Evolutionary conservation across 2,113 vertebrate species (phyloP).

Genomic region (Tapirus terrestris): DNA sequence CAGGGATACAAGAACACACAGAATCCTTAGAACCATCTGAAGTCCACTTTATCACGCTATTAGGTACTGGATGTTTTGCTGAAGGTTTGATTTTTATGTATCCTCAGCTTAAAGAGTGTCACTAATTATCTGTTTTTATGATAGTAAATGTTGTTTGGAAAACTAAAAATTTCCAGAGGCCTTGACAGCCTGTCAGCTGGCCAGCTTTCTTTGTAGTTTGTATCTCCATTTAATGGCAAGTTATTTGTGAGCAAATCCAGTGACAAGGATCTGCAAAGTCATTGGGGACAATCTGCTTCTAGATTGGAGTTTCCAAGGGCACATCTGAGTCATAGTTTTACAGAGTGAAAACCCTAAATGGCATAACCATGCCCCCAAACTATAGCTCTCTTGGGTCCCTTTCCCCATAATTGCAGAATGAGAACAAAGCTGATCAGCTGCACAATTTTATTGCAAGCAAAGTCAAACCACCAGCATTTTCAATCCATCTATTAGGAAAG

Average conservation of each 20-base stretch:
- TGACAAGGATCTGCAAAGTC: constrained; percentile 30
- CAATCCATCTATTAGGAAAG: constrained; percentile 75
- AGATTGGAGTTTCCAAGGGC: not conserved
- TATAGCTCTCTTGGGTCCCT: not conserved
- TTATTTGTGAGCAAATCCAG: constrained; percentile 20
- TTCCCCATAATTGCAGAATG: not conserved
- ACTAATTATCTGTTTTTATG: constrained; percentile 39
- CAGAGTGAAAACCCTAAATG: not conserved
- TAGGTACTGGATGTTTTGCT: not conserved
- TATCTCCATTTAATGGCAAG: not conserved
- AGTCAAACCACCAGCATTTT: constrained; percentile 67
- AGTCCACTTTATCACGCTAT: not conserved
- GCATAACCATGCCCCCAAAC: not conserved
- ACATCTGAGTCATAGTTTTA: constrained; percentile 55
- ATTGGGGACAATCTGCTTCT: constrained; percentile 30
- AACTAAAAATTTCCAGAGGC: not conserved
- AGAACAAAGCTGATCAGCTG: constrained; percentile 65
- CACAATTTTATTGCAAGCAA: constrained; percentile 67
- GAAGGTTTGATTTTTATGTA: constrained; percentile 9
- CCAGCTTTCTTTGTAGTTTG: not conserved
- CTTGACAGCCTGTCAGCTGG: not conserved
- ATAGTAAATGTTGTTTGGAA: constrained; percentile 7
- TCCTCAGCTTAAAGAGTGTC: not conserved
- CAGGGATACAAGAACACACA: not conserved
- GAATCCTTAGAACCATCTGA: not conserved